These are phyloP conservation scores for Nettapus auritus DNA, from an alignment of 2,113 vertebrate genomes.

Conservation along the genomic window DNA sequence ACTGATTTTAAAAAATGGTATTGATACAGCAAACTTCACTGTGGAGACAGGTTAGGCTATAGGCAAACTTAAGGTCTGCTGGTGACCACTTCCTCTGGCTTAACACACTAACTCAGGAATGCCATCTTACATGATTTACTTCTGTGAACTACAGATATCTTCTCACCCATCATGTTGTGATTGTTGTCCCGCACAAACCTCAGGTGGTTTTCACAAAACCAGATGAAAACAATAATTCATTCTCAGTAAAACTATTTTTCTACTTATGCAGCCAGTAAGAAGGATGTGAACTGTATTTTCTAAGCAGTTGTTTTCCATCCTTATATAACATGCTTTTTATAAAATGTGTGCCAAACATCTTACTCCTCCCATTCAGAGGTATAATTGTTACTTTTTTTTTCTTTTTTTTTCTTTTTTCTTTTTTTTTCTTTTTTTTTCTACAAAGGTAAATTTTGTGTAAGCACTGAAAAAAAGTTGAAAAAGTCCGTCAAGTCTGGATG, in stretches of 20 bases:
- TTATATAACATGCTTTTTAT: not conserved
- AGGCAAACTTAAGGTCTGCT: not conserved
- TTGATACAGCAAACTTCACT: not conserved
- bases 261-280: not conserved
- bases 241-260: not conserved
- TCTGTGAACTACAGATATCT: not conserved
- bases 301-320: not conserved
- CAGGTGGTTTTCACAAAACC: not conserved
- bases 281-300: not conserved
- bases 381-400: not conserved
- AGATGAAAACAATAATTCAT: not conserved
- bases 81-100: not conserved
- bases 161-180: not conserved
- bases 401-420: not conserved
- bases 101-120: not conserved
- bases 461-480: not conserved
- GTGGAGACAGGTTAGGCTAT: not conserved
- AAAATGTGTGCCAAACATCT: not conserved
- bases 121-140: accelerated
- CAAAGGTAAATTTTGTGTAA: not conserved
- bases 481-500: not conserved
- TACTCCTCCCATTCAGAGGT: not conserved
- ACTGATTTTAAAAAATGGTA: not conserved
- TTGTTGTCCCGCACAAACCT: not conserved
- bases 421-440: too few relatives aligned